Evolutionary conservation across 1,140 invertebrate species (phyloP).

Genomic region (Planococcus citri): DNA sequence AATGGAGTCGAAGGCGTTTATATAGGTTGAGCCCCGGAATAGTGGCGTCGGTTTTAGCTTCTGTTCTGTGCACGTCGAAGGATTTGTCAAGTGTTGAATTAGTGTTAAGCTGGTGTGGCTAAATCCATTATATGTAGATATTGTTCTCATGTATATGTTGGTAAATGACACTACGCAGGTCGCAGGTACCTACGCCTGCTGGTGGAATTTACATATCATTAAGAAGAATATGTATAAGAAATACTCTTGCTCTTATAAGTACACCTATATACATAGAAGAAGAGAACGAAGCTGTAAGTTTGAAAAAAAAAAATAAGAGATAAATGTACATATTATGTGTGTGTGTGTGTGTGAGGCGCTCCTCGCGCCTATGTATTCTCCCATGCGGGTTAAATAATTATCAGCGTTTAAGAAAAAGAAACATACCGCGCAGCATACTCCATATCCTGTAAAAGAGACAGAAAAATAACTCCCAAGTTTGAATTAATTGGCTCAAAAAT

Average conservation of each 20-base stretch:
- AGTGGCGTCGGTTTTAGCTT: too few relatives aligned
- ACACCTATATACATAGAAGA: not conserved
- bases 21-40: too few relatives aligned
- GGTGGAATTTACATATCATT: not conserved
- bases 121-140: too few relatives aligned
- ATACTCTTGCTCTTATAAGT: not conserved
- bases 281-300: too few relatives aligned
- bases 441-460: not conserved
- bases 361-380: not conserved
- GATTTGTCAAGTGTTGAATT: too few relatives aligned
- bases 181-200: not conserved
- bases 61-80: too few relatives aligned
- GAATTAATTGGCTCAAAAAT: conserved; percentile 16
- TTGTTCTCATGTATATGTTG: too few relatives aligned
- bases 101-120: too few relatives aligned
- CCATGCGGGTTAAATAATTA: not conserved
- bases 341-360: not conserved
- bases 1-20: too few relatives aligned
- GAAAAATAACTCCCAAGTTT: not conserved
- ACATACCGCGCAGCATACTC: not conserved
- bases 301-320: too few relatives aligned
- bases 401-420: not conserved
- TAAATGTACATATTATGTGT: too few relatives aligned
- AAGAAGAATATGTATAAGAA: too few relatives aligned
- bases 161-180: not conserved